Evolutionary conservation across 30 jellyfish, hydroid and myxozoan species (phyloP).

Genomic region (Aurelia sp.): DNA sequence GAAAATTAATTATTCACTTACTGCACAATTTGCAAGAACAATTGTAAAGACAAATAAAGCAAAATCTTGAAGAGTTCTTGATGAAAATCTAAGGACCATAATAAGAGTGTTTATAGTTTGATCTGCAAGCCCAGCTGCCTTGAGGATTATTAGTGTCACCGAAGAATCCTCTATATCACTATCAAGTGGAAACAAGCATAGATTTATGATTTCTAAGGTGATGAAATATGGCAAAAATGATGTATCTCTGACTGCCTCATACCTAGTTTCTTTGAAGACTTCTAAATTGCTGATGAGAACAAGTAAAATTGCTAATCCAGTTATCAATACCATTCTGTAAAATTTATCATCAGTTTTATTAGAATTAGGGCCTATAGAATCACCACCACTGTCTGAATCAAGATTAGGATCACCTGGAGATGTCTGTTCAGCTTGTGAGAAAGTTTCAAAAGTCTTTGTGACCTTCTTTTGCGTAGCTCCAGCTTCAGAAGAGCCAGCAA

Average conservation of each 20-base stretch:
- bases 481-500: neutral
- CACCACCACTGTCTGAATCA: too few species aligned
- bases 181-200: slow-evolving; percentile 32
- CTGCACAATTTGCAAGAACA: neutral
- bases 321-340: slow-evolving; percentile 16
- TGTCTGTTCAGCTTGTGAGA: too few species aligned
- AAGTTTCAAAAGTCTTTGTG: too few species aligned
- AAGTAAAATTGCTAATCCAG: slow-evolving; percentile 42
- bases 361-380: too few species aligned
- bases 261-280: slow-evolving; percentile 15
- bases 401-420: too few species aligned
- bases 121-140: slow-evolving; percentile 14
- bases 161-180: neutral
- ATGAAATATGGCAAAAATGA: slow-evolving; percentile 54
- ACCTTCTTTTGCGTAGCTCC: too few species aligned
- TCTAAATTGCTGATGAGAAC: slow-evolving; percentile 29
- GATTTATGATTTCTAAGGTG: slow-evolving; percentile 21
- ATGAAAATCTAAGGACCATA: neutral
- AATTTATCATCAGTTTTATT: neutral
- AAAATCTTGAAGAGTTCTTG: slow-evolving; percentile 50
- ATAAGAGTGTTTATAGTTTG: neutral
- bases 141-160: neutral
- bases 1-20: too few species aligned
- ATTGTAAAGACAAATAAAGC: slow-evolving; percentile 45
- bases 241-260: slow-evolving; percentile 16